Conservation (phyloP, 1,140 invertebrate genomes). For the Mycetomoellerius zeteki region DNA sequence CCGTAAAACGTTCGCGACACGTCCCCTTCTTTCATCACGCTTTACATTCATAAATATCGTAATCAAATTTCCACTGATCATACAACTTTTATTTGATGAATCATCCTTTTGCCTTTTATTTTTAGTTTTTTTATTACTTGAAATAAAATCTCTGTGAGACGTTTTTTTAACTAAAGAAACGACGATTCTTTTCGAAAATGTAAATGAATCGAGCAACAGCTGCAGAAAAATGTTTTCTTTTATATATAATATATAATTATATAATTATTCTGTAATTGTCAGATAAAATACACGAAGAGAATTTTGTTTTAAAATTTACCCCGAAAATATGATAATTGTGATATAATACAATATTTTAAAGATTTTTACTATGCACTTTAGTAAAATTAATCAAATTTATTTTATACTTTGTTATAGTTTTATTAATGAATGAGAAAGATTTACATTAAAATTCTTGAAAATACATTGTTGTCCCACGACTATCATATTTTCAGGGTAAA, state of each 20-base stretch:
- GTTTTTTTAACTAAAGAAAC: not conserved
- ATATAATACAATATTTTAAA: too few relatives aligned
- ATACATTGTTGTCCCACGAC: too few relatives aligned
- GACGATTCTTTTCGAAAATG: not conserved
- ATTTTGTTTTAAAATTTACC: too few relatives aligned
- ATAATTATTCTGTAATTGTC: not conserved
- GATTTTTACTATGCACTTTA: too few relatives aligned
- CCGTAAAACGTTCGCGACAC: conserved; percentile 39
- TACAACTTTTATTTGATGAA: not conserved
- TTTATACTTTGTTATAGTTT: too few relatives aligned
- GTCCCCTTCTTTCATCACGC: not conserved
- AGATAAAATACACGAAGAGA: not conserved
- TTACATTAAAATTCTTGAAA: too few relatives aligned
- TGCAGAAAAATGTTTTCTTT: not conserved
- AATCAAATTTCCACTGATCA: not conserved
- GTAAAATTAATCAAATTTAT: too few relatives aligned
- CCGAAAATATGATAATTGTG: too few relatives aligned
- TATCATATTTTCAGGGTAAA: too few relatives aligned
- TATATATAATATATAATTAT: not conserved
- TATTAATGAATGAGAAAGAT: too few relatives aligned
- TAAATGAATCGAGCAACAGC: not conserved
- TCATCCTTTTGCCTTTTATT: not conserved
- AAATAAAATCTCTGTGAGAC: not conserved
- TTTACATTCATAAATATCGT: conserved; percentile 33
- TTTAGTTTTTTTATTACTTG: not conserved